Percentiles rank a stretch among this genome's conserved stretches.
These are phyloP conservation scores for Proisotoma minuta DNA, from an alignment of 2,888 invertebrate species.

Conservation along the genomic window DNA sequence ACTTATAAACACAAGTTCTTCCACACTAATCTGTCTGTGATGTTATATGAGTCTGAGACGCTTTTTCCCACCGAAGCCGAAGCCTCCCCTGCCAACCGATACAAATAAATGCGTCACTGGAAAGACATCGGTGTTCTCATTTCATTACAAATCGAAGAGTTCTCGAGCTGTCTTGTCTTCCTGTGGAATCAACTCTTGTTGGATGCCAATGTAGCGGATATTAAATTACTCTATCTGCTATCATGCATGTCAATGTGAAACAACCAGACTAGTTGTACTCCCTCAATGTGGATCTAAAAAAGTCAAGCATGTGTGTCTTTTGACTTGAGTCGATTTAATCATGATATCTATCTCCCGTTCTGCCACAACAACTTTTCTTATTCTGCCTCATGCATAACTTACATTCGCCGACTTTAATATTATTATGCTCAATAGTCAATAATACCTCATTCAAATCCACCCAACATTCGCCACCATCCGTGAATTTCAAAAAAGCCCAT, in stretches of 20 bases:
- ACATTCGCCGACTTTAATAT: no score
- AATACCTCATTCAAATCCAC: slow-evolving; percentile 5
- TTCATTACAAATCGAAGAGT: slow-evolving; percentile 1
- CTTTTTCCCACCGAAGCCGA: slow-evolving; percentile 7
- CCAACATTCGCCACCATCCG: background rate
- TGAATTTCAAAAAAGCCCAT: background rate
- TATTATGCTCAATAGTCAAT: background rate
- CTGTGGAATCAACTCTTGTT: slow-evolving; percentile 6
- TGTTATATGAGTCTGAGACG: slow-evolving; percentile 8
- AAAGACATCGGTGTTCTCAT: no score
- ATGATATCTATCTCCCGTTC: slow-evolving; percentile 6
- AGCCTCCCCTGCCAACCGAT: background rate
- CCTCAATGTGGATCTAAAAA: background rate
- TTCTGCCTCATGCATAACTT: no score
- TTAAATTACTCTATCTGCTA: slow-evolving; percentile 4
- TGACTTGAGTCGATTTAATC: slow-evolving; percentile 14
- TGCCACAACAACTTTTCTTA: background rate
- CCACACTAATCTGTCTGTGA: slow-evolving; percentile 1
- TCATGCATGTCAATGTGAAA: slow-evolving; percentile 5
- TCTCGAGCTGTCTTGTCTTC: background rate
- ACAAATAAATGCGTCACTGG: no score
- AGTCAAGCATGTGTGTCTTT: slow-evolving; percentile 9
- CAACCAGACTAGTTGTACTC: background rate
- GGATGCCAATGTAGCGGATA: no score
- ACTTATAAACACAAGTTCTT: no score